Conservation (phyloP, 2,113 vertebrate species). For the Sinocyclocheilus anophthalmus region DNA sequence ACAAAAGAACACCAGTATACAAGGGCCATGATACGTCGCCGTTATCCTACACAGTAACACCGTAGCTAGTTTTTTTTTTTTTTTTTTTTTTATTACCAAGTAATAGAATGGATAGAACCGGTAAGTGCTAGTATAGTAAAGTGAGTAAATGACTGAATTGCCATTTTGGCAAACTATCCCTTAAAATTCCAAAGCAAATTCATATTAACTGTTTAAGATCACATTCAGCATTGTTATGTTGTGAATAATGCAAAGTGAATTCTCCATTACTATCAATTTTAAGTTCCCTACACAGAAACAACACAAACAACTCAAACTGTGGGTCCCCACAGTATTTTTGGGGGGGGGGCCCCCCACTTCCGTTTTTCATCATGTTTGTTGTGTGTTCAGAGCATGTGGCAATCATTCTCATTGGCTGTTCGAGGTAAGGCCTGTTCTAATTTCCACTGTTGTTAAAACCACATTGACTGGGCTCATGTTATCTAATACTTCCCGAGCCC, state of each 20-base stretch:
- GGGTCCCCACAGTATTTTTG: neutral
- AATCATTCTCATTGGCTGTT: conserved; percentile 2
- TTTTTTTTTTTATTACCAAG: no score
- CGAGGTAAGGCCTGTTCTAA: conserved; percentile 11
- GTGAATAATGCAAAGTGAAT: neutral
- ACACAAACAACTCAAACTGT: neutral
- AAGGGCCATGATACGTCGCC: no score
- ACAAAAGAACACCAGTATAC: no score
- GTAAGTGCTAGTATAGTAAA: no score
- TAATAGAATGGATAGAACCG: no score
- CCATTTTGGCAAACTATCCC: neutral
- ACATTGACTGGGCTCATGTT: conserved; percentile 50
- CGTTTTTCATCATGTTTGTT: neutral
- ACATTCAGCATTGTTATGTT: neutral
- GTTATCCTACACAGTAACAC: no score
- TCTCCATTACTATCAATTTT: no score
- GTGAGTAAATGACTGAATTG: no score
- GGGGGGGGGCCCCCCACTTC: no score
- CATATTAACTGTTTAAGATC: neutral
- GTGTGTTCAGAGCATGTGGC: conserved; percentile 20
- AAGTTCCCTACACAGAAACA: neutral
- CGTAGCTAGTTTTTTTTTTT: no score
- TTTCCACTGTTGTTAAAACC: conserved; percentile 55
- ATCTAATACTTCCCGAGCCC: conserved; percentile 53
- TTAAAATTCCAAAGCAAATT: neutral